Evolutionary conservation across 2,888 invertebrate species (phyloP), one percentile per base, ranked within the genome.

Genomic region (Odontomyia ornata): DNA sequence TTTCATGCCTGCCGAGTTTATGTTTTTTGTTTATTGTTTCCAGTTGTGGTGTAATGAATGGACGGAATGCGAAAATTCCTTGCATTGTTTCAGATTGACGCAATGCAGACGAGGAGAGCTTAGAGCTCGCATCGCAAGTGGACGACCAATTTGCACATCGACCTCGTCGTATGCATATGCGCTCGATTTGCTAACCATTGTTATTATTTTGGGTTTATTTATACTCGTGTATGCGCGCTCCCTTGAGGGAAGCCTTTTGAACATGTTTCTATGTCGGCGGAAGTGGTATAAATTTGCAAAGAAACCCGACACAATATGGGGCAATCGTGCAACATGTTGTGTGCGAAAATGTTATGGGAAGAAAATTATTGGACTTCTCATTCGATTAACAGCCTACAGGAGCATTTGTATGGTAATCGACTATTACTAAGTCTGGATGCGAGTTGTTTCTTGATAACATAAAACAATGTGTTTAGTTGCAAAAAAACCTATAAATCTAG

Each of bases 11-110:
- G 13, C 30, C 27, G 15, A 21, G 27, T 28, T 64, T n/a, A n/a
- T n/a, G n/a, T n/a, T n/a, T n/a, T n/a, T 64, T 64, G 64, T 27
- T 64, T 64, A 64, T 64, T 18, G 64, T 28, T 64, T 64, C 13
- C 15, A 27, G 64, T 18, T 25, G 36, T 36, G 36, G 36, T 60
- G 60, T 60, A 60, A 60, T 18, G 0, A 25, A 60, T 21, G n/a
- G n/a, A n/a, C n/a, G 60, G 25, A 60, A 18, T 60, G 60, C 21
- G 60, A 1, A 25, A 60, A 60, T 60, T 4, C 15, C 5, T 18
- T 0, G 25, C 27, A 27, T 30, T 27, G 30, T 30, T 30, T 28
- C 28, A 5, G 23, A 11, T 15, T 30, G 30, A 64, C 64, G 64
- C 64, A 64, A 30, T 60, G 57, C 57, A 13, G 23, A 18, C 18